Evolutionary conservation across 2,888 invertebrate species (phyloP).

Genomic region (Scaptomyza cyrtandrae): DNA sequence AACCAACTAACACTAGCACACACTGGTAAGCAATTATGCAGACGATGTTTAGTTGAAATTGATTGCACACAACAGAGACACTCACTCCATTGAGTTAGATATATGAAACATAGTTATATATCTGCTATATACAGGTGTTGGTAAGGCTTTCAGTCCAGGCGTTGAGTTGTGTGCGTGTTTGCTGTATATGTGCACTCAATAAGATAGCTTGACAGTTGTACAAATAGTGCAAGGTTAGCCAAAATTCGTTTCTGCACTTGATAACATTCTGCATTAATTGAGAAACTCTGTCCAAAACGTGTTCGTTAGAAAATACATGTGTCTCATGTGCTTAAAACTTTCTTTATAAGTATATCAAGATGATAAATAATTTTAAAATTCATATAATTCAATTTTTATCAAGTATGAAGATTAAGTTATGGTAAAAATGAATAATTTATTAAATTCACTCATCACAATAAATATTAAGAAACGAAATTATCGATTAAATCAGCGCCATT

Average conservation of each 20-base stretch:
- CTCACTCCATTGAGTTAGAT: constrained; percentile 48
- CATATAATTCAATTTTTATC: no score
- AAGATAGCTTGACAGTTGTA: constrained; percentile 53
- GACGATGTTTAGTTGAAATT: constrained; percentile 73
- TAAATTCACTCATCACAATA: no score
- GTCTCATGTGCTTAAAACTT: background rate
- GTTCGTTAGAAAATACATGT: constrained; percentile 5
- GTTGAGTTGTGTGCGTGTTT: constrained; percentile 34
- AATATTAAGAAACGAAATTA: no score
- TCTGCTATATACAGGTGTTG: background rate
- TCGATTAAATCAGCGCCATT: no score
- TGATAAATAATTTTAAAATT: no score
- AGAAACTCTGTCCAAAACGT: constrained; percentile 16
- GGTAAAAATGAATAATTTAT: background rate
- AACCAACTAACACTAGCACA: constrained; percentile 6
- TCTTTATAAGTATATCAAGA: background rate
- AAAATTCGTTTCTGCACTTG: constrained; percentile 45
- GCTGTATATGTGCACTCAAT: constrained; percentile 56
- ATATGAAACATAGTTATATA: constrained; percentile 19
- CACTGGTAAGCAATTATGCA: constrained; percentile 63
- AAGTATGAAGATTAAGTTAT: no score
- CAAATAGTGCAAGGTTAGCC: constrained; percentile 58
- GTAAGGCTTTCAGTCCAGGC: constrained; percentile 35
- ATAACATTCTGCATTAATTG: constrained; percentile 55
- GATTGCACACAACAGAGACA: constrained; percentile 58